Conservation (phyloP, 2,113 vertebrate species). For the Toxotes chatareus region DNA sequence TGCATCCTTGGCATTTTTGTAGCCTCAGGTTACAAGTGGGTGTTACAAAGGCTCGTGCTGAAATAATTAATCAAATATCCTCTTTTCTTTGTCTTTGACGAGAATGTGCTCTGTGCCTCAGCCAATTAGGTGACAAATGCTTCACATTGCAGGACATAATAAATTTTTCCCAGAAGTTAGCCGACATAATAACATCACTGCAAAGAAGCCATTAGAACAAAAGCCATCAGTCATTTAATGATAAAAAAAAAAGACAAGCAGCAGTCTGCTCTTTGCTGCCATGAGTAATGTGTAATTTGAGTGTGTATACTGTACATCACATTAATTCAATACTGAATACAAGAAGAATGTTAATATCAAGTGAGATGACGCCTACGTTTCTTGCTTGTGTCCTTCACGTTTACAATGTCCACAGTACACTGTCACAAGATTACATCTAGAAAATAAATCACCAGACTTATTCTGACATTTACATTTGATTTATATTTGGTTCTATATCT, state of each 20-base stretch:
- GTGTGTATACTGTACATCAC: neutral
- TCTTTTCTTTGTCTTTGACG: neutral
- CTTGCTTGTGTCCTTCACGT: neutral
- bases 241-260: neutral
- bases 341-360: neutral
- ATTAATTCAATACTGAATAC: neutral
- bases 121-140: slow-evolving; percentile 13
- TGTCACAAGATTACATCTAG: neutral
- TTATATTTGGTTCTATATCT: neutral
- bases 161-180: neutral
- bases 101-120: neutral
- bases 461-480: neutral
- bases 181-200: slow-evolving; percentile 8
- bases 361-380: neutral
- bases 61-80: neutral
- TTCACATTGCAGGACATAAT: neutral
- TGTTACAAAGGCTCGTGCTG: neutral
- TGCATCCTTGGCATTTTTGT: neutral
- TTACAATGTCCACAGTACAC: neutral
- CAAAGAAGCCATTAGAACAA: neutral
- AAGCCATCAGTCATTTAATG: neutral
- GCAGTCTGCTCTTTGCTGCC: neutral
- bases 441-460: neutral
- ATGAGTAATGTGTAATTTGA: neutral
- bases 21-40: neutral